Conservation (phyloP, 2,113 vertebrate genomes). For the Calypte anna region DNA sequence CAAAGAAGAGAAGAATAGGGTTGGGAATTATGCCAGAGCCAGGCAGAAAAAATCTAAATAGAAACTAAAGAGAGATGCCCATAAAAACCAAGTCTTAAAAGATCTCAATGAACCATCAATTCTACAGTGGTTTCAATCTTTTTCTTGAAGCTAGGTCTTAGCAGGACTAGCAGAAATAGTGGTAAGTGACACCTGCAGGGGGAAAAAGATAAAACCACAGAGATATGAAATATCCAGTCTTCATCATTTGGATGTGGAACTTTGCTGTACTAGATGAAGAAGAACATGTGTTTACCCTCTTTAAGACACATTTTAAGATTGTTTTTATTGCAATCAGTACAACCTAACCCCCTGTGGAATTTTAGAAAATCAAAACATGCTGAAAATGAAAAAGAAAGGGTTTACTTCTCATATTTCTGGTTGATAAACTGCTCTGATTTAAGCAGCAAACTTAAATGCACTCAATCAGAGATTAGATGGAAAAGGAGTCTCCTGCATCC, state of each 20-base stretch:
- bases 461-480: background rate
- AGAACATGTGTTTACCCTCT: background rate
- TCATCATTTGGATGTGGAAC: background rate
- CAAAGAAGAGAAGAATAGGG: background rate
- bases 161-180: background rate
- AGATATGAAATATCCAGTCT: background rate
- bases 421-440: background rate
- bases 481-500: background rate
- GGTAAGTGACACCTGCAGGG: background rate
- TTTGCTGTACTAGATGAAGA: background rate
- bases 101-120: background rate
- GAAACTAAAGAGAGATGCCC: background rate
- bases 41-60: background rate
- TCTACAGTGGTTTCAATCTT: background rate
- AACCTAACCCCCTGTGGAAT: fast-evolving
- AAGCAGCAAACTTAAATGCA: background rate
- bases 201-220: background rate
- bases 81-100: background rate
- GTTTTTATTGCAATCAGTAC: background rate
- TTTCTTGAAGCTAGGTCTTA: background rate
- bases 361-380: background rate
- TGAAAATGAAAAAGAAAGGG: background rate
- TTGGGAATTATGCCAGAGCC: background rate
- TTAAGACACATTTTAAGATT: background rate
- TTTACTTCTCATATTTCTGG: background rate